These are phyloP conservation scores for Rapana venosa DNA, from an alignment of 2,888 invertebrate species.

Conservation along the genomic window DNA sequence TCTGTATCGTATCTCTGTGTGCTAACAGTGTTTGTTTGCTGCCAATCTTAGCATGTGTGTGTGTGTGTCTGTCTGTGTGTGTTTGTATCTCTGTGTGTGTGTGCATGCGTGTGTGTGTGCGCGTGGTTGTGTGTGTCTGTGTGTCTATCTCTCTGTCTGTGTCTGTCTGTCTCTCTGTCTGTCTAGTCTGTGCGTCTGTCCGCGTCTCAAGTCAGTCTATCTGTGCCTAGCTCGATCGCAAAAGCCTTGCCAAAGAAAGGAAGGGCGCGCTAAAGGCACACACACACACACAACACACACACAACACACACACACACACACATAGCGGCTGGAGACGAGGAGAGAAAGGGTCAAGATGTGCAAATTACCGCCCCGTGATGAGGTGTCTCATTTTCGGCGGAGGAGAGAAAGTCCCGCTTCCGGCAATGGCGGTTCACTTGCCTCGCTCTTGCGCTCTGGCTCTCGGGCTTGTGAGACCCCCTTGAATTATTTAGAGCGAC, in stretches of 20 bases:
- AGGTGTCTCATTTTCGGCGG: conserved; percentile 33
- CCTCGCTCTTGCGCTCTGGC: background rate
- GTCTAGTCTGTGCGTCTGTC: background rate
- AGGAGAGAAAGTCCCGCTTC: conserved; percentile 5
- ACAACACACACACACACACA: too few species aligned
- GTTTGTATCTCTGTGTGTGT: background rate
- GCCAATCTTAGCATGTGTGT: background rate
- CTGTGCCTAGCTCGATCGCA: too few species aligned
- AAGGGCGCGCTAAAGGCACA: background rate
- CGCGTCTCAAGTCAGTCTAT: background rate
- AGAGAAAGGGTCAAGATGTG: background rate
- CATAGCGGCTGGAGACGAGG: too few species aligned
- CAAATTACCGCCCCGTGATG: conserved; percentile 6
- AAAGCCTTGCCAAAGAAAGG: too few species aligned
- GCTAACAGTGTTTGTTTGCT: too few species aligned
- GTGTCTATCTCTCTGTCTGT: background rate
- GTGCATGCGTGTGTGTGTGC: background rate
- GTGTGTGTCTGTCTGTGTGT: conserved; percentile 6
- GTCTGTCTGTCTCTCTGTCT: background rate
- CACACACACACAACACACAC: too few species aligned
- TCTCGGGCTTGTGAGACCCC: background rate
- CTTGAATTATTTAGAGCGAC: conserved; percentile 39
- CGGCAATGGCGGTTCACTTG: conserved; percentile 20
- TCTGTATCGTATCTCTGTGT: too few species aligned
- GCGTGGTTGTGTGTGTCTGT: background rate